phyloP scores from a whole-genome alignment of 30 jellyfish, hydroid and myxozoan species.

The Pelagia noctiluca region DNA sequence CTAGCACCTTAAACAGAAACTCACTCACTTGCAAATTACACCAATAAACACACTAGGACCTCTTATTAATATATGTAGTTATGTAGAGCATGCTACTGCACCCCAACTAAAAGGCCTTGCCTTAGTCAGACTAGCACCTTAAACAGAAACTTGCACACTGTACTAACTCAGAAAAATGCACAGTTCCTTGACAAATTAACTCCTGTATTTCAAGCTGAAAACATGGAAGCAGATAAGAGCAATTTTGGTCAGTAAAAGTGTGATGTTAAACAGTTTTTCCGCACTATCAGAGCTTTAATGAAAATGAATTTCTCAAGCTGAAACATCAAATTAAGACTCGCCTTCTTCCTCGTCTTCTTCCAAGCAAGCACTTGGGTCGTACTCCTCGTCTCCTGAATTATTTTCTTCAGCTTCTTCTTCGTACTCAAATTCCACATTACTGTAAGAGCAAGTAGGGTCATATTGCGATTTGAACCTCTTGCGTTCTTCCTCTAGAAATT shows the following conservation, averaged over 20 bases:
- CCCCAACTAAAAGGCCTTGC: too few species aligned
- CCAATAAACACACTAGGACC: background rate
- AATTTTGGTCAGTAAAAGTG: too few species aligned
- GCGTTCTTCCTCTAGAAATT: conserved; percentile 87
- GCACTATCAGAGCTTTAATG: background rate
- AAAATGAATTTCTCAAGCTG: background rate
- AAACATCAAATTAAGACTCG: conserved; percentile 5
- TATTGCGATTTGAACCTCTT: conserved; percentile 36
- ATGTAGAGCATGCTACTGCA: too few species aligned
- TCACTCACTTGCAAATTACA: background rate
- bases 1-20: too few species aligned
- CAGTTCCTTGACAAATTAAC: background rate
- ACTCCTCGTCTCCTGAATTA: conserved; percentile 71
- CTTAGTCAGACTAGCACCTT: too few species aligned
- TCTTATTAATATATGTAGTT: too few species aligned
- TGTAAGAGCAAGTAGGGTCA: conserved; percentile 49
- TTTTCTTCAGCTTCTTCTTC: conserved; percentile 41
- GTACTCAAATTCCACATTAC: conserved; percentile 39
- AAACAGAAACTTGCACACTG: background rate
- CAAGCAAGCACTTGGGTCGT: conserved; percentile 78
- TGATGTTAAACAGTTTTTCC: background rate
- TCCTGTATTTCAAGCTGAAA: too few species aligned
- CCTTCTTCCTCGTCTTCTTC: conserved; percentile 66
- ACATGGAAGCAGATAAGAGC: too few species aligned
- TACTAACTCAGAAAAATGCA: background rate